phyloP scores from a whole-genome alignment of 2,797 vertebrate species.

The Halcyon smyrnensis region DNA sequence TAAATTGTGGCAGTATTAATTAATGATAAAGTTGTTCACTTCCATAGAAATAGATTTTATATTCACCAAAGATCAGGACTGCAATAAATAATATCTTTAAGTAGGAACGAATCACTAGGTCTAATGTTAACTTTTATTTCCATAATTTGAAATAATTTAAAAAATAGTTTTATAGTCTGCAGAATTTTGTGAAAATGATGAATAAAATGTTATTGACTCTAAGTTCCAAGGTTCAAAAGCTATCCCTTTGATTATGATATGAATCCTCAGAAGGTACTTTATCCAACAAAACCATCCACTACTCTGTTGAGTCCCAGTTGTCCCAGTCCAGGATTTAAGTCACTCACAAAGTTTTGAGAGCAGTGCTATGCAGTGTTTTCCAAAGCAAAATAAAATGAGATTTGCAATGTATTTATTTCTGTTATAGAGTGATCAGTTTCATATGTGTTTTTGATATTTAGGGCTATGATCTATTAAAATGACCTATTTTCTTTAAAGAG shows the following conservation, averaged over 20 bases:
- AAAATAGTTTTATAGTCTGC: not conserved
- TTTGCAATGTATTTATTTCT: not conserved
- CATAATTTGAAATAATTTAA: not conserved
- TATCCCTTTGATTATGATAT: not conserved
- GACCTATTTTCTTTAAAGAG: not conserved
- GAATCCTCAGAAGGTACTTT: not conserved
- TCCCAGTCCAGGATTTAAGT: not conserved
- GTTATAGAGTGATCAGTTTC: not conserved
- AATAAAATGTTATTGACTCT: not conserved
- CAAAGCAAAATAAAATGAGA: not conserved
- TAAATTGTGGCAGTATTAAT: not conserved
- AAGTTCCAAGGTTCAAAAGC: not conserved
- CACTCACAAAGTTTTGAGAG: not conserved
- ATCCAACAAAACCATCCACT: not conserved
- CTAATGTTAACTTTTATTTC: not conserved
- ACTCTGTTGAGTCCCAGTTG: rapidly evolving
- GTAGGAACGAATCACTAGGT: not conserved
- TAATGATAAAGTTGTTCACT: not conserved
- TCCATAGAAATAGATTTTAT: not conserved
- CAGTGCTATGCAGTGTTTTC: not conserved
- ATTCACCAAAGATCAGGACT: not conserved
- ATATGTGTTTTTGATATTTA: not conserved
- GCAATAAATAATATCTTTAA: not conserved
- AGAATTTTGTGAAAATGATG: not conserved
- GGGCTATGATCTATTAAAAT: not conserved